Evolutionary conservation across 2,888 invertebrate genomes (phyloP), one percentile per base, ranked within the genome.

Genomic region (Yponomeuta cagnagella): DNA sequence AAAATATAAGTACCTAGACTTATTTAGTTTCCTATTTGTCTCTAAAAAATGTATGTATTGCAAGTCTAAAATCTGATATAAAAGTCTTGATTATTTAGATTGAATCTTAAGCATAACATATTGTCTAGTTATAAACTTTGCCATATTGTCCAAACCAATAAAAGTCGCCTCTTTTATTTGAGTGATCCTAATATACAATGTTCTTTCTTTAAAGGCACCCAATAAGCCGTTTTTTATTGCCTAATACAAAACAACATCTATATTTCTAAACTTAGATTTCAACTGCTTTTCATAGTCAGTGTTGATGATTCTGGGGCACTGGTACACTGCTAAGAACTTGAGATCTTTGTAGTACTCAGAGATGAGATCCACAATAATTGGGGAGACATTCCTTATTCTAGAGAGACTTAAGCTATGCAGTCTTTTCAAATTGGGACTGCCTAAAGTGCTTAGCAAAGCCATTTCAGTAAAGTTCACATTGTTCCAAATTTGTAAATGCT

Each of bases 401-500:
- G 92, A 92, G 1, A 93, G 77, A 76, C 92, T 92, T 72, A 93
- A 80, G 72, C 87, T 87, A 73, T 82, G 78, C 70, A 93, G 74
- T 73, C 78, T 84, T 23, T 81, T 73, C 70, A 90, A 77, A 72
- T 77, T 79, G 1, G 82, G 78, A 74, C 83, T 81, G n/a, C 81
- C 78, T 48, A 93, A 78, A 64, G 86, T 85, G 73, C 76, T 80
- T 6, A 84, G 74, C 64, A 93, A 78, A 73, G 77, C 82, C 6
- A 71, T 74, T 78, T 91, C 89, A 33, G 87, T 81, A 75, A 93
- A 92, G 70, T 79, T 81, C 1, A 72, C 73, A 76, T 91, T 93
- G 75, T 92, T 91, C 92, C 92, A 93, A 73, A 93, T 79, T 74
- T 88, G 88, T 74, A 93, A 79, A 74, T 85, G 83, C 72, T 83